Conservation (phyloP, 2,113 vertebrate genomes). For the Strigops habroptila region DNA sequence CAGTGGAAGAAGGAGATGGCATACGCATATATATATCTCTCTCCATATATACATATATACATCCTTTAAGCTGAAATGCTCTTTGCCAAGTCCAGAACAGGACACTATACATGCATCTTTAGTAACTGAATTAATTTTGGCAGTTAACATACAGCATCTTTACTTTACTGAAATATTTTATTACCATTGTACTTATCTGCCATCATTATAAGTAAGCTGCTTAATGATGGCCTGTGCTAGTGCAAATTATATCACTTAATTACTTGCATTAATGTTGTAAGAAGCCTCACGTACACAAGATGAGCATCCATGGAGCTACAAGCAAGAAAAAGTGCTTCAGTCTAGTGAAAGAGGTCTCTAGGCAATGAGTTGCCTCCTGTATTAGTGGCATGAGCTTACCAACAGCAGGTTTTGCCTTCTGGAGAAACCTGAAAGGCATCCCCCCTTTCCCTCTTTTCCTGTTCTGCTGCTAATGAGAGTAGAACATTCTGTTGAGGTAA, state of each 20-base stretch:
- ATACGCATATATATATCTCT: background rate
- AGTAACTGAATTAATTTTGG: background rate
- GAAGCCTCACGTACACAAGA: background rate
- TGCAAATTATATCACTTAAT: slow-evolving; percentile 1
- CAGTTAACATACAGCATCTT: background rate
- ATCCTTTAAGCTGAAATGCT: background rate
- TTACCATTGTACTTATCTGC: background rate
- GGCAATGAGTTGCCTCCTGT: background rate
- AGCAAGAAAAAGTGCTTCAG: background rate
- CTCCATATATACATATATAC: background rate
- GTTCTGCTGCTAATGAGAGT: background rate
- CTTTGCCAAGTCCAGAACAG: background rate
- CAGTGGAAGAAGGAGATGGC: background rate
- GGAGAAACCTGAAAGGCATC: background rate
- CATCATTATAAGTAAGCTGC: background rate
- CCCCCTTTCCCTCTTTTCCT: background rate
- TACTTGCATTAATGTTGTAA: background rate
- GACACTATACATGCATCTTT: background rate
- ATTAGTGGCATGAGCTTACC: background rate
- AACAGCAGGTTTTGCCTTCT: background rate
- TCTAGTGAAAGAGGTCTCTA: background rate
- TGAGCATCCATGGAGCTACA: background rate
- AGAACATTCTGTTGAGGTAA: background rate
- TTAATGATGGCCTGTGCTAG: background rate
- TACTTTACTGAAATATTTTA: background rate